Base-by-base conservation (phyloP, 2,888 invertebrate species). In the Melanophora roralis region DNA sequence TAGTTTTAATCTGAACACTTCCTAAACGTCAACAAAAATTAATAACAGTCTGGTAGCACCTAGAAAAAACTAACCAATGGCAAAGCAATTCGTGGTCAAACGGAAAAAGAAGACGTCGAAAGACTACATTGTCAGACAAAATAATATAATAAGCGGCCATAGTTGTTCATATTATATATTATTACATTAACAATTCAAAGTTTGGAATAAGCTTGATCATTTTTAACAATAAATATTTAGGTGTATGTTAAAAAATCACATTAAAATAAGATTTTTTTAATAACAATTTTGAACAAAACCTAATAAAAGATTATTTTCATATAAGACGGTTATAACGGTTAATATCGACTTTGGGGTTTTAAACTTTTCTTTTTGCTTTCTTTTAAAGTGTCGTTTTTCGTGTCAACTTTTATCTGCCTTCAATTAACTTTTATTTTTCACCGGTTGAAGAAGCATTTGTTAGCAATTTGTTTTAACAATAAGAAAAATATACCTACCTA, bases 81-180 rank as follows among this genome's bases (percentile, higher is more conserved):
- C 5, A 80, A 75, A 57, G n/a, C 55, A 62, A 9, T 62, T 75
- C 79, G 79, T 80, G 79, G 71, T 71, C 38, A 0, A 40, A 47
- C 64, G 47, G 55, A 60, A 67, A 23, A 19, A 57, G 71, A 75
- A 34, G 21, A 32, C 5, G 0, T 14, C 12, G 3, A 0, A 19
- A 67, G 16, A 72, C 36, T 72, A 49, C 75, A 62, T 12, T 67
- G 79, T 32, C 55, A 3, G 9, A 0, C n/a, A 55, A 16, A 47
- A 45, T 45, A 16, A 7, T 7, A 47, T 21, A 8, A 16, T 9
- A 21, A 23, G 2, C 27, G 6, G 27, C 3, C 3, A 27, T 6
- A 27, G 3, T 27, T 5, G 27, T n/a, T n/a, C n/a, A n/a, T n/a
- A n/a, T n/a, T n/a, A n/a, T n/a, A n/a, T n/a, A n/a, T n/a, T n/a